phyloP scores from a whole-genome alignment of 2,888 invertebrate species.

The Acronicta leporina region DNA sequence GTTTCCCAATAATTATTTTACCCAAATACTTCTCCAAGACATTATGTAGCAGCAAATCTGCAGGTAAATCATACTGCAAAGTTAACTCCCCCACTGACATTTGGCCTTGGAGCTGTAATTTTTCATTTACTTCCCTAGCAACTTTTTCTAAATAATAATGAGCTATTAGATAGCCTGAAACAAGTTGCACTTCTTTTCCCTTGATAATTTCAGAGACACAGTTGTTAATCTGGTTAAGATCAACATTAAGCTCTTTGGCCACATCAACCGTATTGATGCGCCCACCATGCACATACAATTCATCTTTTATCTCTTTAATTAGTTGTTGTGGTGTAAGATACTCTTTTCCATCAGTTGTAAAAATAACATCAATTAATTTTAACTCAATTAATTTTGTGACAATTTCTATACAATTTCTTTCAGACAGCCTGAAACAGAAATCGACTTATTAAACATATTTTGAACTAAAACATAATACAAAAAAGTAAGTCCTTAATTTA shows the following conservation, averaged over 20 bases:
- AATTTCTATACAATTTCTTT: slow-evolving; percentile 99
- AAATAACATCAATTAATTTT: slow-evolving; percentile 96
- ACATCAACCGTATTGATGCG: slow-evolving; percentile 96
- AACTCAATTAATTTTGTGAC: slow-evolving; percentile 95
- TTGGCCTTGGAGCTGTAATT: slow-evolving; percentile 94
- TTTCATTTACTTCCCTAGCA: slow-evolving; percentile 98
- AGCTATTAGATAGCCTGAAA: slow-evolving; percentile 97
- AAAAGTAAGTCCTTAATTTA: too few species aligned
- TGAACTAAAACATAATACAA: too few species aligned
- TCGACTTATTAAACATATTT: background rate
- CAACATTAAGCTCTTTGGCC: slow-evolving; percentile 96
- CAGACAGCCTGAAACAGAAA: slow-evolving; percentile 93
- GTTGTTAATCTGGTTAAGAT: slow-evolving; percentile 92
- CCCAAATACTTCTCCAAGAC: slow-evolving; percentile 94
- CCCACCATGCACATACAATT: slow-evolving; percentile 96
- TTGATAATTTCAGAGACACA: slow-evolving; percentile 92
- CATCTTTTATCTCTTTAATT: slow-evolving; percentile 96
- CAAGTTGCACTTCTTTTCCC: slow-evolving; percentile 92
- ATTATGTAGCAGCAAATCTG: slow-evolving; percentile 94
- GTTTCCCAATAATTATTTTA: slow-evolving; percentile 94
- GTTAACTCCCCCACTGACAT: slow-evolving; percentile 96
- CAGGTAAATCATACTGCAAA: slow-evolving; percentile 96
- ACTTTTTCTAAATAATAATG: slow-evolving; percentile 94
- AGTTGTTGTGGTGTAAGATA: slow-evolving; percentile 98
- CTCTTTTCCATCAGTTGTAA: slow-evolving; percentile 99